Evolutionary conservation across 1,140 invertebrate species (phyloP), one percentile per base, ranked within the genome.

Genomic region (Bursaphelenchus mucronatus): DNA sequence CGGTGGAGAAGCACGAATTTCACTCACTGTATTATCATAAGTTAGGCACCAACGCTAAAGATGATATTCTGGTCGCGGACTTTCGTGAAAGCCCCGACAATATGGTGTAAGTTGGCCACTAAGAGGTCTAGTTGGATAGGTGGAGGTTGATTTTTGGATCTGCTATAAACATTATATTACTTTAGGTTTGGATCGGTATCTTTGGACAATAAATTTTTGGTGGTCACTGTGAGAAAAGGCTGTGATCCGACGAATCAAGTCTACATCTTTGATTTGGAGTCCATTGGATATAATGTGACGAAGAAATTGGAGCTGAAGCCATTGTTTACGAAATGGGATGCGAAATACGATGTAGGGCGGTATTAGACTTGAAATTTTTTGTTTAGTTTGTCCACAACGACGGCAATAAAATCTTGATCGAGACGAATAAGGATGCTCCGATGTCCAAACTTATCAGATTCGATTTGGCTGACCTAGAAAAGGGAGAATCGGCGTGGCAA

Each of bases 21-120:
- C 93, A 98, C 80, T 95, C 95, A 80, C 82, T 98, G 8, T 96
- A 88, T 82, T 98, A 93, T 83, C 95, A 98, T 84, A 82, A 84
- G 58, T 75, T 98, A 43, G 89, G 90, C 65, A 94, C 92, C 19
- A 83, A 87, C 15, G 93, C 95, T 81, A 85, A 87, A 3, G 87
- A 94, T 65, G 95, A 99, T 85, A 84, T 95, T 19, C 80, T 95
- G 47, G 89, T 90, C 52, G 89, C 89, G 11, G 90, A 96, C 82
- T 94, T 95, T 83, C 89, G 89, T 2, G 89, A 96, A 21, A 87
- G 96, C 80, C 92, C 94, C 5, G 86, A 90, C 44, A 92, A 90
- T 87, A 88, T 90, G 85, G 90, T 92, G 90, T 94, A 86, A 87
- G 88, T 83, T 1, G 30, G 10, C 17, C 40, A 3, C 19, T 15